These are phyloP conservation scores for Riptortus pedestris DNA, from an alignment of 1,140 invertebrate species.

Conservation along the genomic window DNA sequence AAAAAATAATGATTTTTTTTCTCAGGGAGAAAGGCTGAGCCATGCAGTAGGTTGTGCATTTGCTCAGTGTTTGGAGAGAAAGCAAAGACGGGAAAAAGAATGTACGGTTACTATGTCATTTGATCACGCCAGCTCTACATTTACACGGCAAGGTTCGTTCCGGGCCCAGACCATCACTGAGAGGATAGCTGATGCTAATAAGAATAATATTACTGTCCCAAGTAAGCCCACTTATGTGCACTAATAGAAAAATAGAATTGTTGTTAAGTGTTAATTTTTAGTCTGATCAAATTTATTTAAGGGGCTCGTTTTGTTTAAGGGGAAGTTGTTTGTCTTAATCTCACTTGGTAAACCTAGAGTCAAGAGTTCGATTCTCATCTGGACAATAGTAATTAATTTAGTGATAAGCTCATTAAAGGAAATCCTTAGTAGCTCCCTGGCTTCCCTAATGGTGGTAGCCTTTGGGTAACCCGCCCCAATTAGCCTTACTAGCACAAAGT, in stretches of 20 bases:
- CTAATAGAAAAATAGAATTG: background rate
- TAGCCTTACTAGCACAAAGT: too few species aligned
- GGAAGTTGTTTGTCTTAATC: too few species aligned
- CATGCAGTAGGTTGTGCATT: conserved; percentile 99
- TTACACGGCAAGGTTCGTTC: conserved; percentile 87
- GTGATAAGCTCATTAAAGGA: too few species aligned
- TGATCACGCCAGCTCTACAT: conserved; percentile 86
- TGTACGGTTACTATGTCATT: conserved; percentile 88
- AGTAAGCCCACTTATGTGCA: conserved; percentile 19
- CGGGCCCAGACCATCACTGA: conserved; percentile 72
- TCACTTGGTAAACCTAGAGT: too few species aligned
- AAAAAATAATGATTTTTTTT: conserved; percentile 8
- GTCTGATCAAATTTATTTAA: too few species aligned
- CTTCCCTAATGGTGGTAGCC: too few species aligned
- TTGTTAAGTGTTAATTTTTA: background rate
- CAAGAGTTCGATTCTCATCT: too few species aligned
- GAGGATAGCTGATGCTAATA: conserved; percentile 42
- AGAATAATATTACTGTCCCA: conserved; percentile 26
- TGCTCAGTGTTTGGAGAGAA: conserved; percentile 92
- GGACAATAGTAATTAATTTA: too few species aligned
- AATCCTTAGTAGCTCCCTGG: too few species aligned
- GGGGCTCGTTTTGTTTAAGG: too few species aligned
- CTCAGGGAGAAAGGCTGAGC: conserved; percentile 84
- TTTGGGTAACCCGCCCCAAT: too few species aligned
- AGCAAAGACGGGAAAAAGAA: conserved; percentile 95